These are phyloP conservation scores for Danio albolineatus DNA, from an alignment of 2,797 vertebrate genomes.

Conservation along the genomic window DNA sequence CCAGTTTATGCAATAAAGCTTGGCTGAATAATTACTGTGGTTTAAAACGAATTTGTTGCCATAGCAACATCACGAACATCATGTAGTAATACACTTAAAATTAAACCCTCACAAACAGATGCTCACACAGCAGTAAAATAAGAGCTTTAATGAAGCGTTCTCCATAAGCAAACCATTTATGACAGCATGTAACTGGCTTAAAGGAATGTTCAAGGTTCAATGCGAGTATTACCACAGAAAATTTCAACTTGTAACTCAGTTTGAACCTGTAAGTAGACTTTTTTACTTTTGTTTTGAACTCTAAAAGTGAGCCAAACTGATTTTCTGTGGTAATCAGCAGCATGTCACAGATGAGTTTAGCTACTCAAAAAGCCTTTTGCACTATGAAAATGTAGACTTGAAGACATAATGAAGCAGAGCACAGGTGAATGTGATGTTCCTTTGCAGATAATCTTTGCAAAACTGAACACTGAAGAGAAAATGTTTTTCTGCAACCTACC, in stretches of 20 bases:
- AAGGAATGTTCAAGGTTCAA: neutral
- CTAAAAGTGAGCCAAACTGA: neutral
- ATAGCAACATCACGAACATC: constrained; percentile 22
- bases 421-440: neutral
- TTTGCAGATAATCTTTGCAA: neutral
- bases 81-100: neutral
- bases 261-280: neutral
- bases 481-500: constrained; percentile 75
- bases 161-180: constrained; percentile 3
- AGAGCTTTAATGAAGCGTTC: neutral
- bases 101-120: constrained; percentile 7
- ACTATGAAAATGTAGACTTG: neutral
- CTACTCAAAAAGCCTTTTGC: neutral
- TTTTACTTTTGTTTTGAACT: neutral
- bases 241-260: neutral
- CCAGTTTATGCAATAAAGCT: neutral
- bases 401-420: neutral
- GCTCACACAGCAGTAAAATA: constrained; percentile 17
- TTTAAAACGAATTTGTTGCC: neutral
- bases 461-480: neutral
- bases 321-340: no score
- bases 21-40: neutral
- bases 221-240: neutral
- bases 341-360: neutral
- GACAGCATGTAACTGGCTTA: constrained; percentile 7